Evolutionary conservation across 2,888 invertebrate genomes (phyloP).

Genomic region (Caenorhabditis panamensis): DNA sequence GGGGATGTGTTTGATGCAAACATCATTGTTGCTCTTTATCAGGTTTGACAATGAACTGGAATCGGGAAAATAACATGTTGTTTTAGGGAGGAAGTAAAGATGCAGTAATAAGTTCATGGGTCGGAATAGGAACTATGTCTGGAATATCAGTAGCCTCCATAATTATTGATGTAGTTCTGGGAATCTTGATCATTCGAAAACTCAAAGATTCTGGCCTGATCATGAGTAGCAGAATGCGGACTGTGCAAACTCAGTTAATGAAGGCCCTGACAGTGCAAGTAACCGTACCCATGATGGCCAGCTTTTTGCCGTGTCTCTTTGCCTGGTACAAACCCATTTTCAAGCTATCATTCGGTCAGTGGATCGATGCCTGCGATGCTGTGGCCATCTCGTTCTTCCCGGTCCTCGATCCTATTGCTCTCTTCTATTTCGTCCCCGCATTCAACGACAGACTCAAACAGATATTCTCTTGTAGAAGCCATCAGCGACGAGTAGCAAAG

Average conservation of each 20-base stretch:
- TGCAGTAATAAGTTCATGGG: neutral
- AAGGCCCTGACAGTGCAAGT: neutral
- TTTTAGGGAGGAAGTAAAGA: neutral
- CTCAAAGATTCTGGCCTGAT: neutral
- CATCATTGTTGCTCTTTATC: neutral
- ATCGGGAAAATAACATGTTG: no score
- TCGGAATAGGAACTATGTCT: neutral
- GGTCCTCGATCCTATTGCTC: neutral
- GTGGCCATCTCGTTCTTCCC: neutral
- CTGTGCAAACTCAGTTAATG: neutral
- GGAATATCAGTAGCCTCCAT: neutral
- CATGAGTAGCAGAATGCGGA: neutral
- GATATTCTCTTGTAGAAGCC: neutral
- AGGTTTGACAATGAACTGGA: no score
- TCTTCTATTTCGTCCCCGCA: neutral
- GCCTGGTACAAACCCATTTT: conserved; percentile 10
- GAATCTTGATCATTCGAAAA: neutral
- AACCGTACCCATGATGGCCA: neutral
- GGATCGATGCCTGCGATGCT: neutral
- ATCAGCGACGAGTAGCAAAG: no score
- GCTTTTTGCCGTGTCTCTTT: neutral
- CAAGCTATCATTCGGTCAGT: neutral
- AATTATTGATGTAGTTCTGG: neutral
- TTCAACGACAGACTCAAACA: neutral
- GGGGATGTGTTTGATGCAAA: neutral